Conservation (phyloP, 2,113 vertebrate species). For the Archocentrus centrarchus region DNA sequence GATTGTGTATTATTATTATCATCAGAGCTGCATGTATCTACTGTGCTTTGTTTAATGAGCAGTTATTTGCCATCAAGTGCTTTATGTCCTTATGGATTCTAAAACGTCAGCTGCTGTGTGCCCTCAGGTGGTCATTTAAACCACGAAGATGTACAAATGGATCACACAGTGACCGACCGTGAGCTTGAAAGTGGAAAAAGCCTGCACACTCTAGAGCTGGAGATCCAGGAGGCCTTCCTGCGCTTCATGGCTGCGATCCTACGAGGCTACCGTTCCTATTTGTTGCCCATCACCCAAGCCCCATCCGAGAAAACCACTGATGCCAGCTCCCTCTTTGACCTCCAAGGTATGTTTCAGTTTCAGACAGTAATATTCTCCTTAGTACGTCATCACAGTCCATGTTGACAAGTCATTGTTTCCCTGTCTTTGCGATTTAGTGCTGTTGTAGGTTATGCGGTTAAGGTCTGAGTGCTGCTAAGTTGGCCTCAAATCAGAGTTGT, state of each 20-base stretch:
- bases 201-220: conserved; percentile 92
- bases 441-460: conserved; percentile 32
- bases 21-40: no score
- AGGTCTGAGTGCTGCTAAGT: conserved; percentile 32
- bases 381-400: background rate
- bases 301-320: conserved; percentile 98
- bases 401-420: background rate
- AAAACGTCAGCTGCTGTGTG: background rate
- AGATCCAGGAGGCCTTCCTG: conserved; percentile 98
- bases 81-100: background rate
- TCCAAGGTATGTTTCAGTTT: conserved; percentile 86
- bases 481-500: conserved; percentile 57
- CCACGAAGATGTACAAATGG: conserved; percentile 91
- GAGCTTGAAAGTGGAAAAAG: conserved; percentile 91
- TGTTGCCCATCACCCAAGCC: conserved; percentile 95
- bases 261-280: conserved; percentile 95
- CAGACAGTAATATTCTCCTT: background rate
- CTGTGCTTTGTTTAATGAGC: no score
- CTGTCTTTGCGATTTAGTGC: conserved; percentile 9
- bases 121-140: conserved; percentile 90
- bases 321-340: conserved; percentile 93
- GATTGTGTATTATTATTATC: no score
- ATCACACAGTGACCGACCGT: conserved; percentile 88
- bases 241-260: conserved; percentile 98
- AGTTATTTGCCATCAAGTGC: background rate